Evolutionary conservation across 2,797 vertebrate genomes (phyloP).

Genomic region (Sibirionetta formosa): DNA sequence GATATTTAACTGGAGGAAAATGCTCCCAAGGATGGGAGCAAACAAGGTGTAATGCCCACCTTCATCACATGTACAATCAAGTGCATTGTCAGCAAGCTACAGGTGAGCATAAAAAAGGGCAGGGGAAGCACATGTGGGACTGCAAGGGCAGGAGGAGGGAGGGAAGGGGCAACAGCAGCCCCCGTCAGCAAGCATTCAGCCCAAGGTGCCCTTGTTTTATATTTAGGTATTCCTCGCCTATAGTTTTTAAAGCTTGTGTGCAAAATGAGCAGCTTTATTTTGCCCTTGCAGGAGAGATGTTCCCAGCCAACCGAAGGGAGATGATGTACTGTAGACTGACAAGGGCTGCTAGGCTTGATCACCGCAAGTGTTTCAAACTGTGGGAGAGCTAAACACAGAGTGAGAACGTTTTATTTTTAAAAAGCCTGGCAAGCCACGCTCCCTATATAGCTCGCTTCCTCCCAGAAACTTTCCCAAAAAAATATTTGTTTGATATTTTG

Average conservation of each 20-base stretch:
- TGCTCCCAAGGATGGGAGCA: accelerated
- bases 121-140: background rate
- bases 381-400: constrained; percentile 66
- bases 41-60: background rate
- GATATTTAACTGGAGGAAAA: background rate
- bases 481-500: constrained; percentile 74
- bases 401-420: constrained; percentile 73
- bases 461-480: constrained; percentile 70
- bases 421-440: constrained; percentile 73
- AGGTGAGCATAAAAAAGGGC: constrained; percentile 31
- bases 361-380: constrained; percentile 65
- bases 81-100: background rate
- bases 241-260: constrained; percentile 51
- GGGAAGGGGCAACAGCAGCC: background rate
- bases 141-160: background rate
- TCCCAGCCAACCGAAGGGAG: constrained; percentile 47
- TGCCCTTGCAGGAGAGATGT: constrained; percentile 67
- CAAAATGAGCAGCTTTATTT: constrained; percentile 67
- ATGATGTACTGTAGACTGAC: constrained; percentile 75
- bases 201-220: constrained; percentile 74
- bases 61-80: background rate
- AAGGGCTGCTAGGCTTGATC: constrained; percentile 68
- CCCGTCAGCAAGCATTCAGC: background rate
- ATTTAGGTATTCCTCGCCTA: constrained; percentile 67
- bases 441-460: constrained; percentile 71